Base-by-base conservation (phyloP, 2,113 vertebrate species). In the Melanocharis versteri region DNA sequence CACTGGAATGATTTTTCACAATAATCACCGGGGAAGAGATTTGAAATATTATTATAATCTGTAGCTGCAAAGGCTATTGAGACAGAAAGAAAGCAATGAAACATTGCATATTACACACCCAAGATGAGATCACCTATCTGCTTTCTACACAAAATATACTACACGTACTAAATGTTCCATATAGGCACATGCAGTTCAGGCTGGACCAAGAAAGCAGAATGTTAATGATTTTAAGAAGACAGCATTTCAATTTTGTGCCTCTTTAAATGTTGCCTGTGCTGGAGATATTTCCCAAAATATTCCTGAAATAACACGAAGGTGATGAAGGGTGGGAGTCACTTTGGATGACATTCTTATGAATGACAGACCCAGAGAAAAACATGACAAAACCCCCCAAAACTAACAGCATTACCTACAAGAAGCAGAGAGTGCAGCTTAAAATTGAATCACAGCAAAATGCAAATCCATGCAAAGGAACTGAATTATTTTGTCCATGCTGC, bases 381-480 rank as follows among this genome's bases (percentile, higher is more conserved):
- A 50, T 44, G 22, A 72, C 60, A 75, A 86, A 62, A 7, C 1
- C 8, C 23, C 35, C 72, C n/a, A 37, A 56, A 48, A 56, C 33
- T 54, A 69, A 42, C 17, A 93, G 26, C 45, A 45, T 79, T 85
- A 48, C 27, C 66, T 88, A 57, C 21, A 37, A 71, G 65, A 40
- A 87, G 78, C 60, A 62, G 53, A 60, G 31, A 91, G 28, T 7
- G 37, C 70, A 92, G 54, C 45, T 66, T 72, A 42, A 93, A 93
- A 83, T 3, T 72, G 50, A 90, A 81, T 79, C 42, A 61, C 79
- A 88, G 88, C 88, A 80, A 93, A 92, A 95, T 88, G 82, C 90
- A 93, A 92, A 94, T 86, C 57, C 58, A 21, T 13, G 0, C 40
- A 42, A 87, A 87, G 26, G 24, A 93, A 53, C 62, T 65, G 70